Evolutionary conservation across 1,140 invertebrate species (phyloP).

Genomic region (Dendrolimus kikuchii): DNA sequence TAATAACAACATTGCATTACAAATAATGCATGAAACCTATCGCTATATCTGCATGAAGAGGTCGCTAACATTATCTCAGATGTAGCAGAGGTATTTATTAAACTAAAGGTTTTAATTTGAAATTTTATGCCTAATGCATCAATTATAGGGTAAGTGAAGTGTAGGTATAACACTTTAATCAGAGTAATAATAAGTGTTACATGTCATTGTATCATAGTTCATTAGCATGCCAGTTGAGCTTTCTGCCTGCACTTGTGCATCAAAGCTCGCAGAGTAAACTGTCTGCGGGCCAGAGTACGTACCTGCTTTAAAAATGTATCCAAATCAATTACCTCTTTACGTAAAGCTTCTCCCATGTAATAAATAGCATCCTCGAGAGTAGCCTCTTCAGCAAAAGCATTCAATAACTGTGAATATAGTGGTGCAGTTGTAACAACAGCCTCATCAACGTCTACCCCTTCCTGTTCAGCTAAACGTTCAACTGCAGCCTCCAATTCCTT

Average conservation of each 20-base stretch:
- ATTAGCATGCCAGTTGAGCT: slow-evolving; percentile 85
- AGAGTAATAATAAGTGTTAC: too few relatives aligned
- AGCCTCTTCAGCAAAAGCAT: slow-evolving; percentile 97
- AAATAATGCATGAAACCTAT: too few relatives aligned
- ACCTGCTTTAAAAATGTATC: slow-evolving; percentile 98
- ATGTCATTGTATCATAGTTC: not conserved
- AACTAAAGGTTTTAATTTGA: too few relatives aligned
- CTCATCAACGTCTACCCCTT: slow-evolving; percentile 93
- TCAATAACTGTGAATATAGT: slow-evolving; percentile 96
- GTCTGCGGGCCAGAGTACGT: slow-evolving; percentile 92
- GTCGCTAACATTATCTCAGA: too few relatives aligned
- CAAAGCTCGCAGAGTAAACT: slow-evolving; percentile 95
- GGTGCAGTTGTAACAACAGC: slow-evolving; percentile 97
- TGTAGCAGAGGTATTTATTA: too few relatives aligned
- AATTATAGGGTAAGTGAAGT: not conserved
- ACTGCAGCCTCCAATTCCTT: slow-evolving; percentile 88
- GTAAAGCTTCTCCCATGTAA: slow-evolving; percentile 96
- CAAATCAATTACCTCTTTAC: slow-evolving; percentile 94
- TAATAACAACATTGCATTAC: too few relatives aligned
- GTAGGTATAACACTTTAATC: too few relatives aligned
- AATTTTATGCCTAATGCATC: too few relatives aligned
- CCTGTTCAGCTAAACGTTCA: slow-evolving; percentile 83
- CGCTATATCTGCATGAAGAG: too few relatives aligned
- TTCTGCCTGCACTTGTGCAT: slow-evolving; percentile 98
- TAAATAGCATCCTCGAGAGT: slow-evolving; percentile 99